Percentiles rank a stretch among this genome's conserved stretches.
Evolutionary conservation across 2,888 invertebrate genomes (phyloP).

Genomic region (Atethmia centrago): DNA sequence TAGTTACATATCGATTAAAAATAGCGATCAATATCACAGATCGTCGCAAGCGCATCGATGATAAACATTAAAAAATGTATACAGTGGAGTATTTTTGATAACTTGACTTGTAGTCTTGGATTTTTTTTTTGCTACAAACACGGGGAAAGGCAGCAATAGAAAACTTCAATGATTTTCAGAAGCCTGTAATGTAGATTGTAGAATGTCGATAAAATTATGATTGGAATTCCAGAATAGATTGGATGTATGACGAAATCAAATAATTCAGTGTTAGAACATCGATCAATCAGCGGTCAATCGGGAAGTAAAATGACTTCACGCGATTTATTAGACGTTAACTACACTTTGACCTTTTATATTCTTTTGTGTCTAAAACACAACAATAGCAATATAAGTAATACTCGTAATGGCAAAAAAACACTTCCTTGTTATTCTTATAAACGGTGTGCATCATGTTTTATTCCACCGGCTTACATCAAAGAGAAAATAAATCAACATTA

Average conservation of each 20-base stretch:
- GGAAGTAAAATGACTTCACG: slow-evolving; percentile 33
- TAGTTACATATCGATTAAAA: background rate
- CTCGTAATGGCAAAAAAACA: slow-evolving; percentile 51
- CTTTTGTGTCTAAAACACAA: slow-evolving; percentile 53
- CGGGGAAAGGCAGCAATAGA: background rate
- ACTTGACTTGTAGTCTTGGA: background rate
- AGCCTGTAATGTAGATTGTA: background rate
- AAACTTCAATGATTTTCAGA: background rate
- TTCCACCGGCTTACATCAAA: slow-evolving; percentile 23
- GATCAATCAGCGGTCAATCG: slow-evolving; percentile 11
- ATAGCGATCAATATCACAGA: background rate
- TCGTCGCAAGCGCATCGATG: slow-evolving; percentile 4
- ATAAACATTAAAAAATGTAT: background rate
- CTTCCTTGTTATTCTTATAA: slow-evolving; percentile 48
- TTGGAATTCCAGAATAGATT: background rate
- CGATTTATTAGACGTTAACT: slow-evolving; percentile 40
- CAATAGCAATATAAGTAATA: slow-evolving; percentile 49
- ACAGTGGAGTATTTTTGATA: background rate
- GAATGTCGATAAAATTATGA: background rate
- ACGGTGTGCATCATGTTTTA: background rate
- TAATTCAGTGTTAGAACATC: background rate
- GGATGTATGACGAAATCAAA: background rate
- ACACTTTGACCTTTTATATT: slow-evolving; percentile 49
- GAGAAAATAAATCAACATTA: slow-evolving; percentile 46
- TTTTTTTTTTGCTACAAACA: background rate